Percentiles rank a stretch among this genome's conserved stretches.
phyloP scores from a whole-genome alignment of 37 sponge, comb jelly and placozoan species.

The Ianthella basta region DNA sequence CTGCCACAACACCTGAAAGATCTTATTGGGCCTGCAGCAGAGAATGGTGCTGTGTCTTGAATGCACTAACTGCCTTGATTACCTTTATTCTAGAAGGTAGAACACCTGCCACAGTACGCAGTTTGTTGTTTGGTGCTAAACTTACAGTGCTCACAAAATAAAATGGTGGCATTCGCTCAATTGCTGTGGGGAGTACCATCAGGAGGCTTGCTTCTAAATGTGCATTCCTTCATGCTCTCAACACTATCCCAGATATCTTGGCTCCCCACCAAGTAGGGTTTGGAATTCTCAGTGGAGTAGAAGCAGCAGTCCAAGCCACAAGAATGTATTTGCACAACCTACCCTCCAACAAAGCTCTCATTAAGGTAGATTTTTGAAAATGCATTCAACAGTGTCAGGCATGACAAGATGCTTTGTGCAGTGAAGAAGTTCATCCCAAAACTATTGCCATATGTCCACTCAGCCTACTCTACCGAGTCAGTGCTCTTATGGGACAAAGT shows the following conservation, averaged over 20 bases:
- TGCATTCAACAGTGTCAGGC: slow-evolving; percentile 15
- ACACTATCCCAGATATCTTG: neutral
- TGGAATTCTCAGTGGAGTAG: neutral
- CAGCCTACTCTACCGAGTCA: slow-evolving; percentile 3
- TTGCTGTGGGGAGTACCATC: slow-evolving; percentile 16
- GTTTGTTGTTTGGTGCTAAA: slow-evolving; percentile 4
- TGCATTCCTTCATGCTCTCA: neutral
- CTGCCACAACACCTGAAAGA: slow-evolving; percentile 5
- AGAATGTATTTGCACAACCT: neutral
- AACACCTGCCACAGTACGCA: neutral
- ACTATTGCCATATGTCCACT: slow-evolving; percentile 10
- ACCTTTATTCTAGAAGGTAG: neutral
- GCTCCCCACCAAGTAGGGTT: neutral
- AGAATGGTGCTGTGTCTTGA: neutral
- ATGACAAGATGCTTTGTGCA: neutral
- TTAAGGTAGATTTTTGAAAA: neutral
- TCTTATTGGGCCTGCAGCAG: neutral
- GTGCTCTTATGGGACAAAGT: neutral
- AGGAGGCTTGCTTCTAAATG: slow-evolving; percentile 13
- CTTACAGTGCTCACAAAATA: neutral
- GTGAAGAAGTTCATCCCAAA: neutral
- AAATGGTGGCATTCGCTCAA: slow-evolving; percentile 18
- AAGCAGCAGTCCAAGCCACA: slow-evolving; percentile 1
- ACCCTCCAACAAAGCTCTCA: slow-evolving; percentile 5
- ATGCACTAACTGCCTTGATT: slow-evolving; percentile 1